A percentile compares a stretch with the other conserved stretches of the same genome.
Evolutionary conservation across 2,113 vertebrate species (phyloP).

Genomic region (Telmatochromis sp.): DNA sequence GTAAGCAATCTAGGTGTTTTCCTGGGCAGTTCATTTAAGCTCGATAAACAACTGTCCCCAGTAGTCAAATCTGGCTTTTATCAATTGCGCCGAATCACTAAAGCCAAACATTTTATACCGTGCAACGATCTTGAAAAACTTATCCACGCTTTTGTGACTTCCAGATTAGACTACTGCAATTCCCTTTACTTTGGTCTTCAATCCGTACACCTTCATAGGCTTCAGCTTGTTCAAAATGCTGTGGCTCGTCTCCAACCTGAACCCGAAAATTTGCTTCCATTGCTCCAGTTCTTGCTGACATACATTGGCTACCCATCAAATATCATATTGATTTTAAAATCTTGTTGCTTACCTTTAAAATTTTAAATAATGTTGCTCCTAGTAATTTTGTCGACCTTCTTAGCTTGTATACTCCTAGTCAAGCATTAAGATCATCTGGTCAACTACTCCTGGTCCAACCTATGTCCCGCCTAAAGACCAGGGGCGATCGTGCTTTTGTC

Average conservation of each 20-base stretch:
- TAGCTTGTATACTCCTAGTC: neutral
- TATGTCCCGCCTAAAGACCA: neutral
- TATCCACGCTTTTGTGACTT: neutral
- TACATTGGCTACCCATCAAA: neutral
- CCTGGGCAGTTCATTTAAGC: neutral
- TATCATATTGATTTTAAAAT: neutral
- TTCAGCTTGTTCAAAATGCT: neutral
- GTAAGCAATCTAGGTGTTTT: neutral
- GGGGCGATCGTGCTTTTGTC: neutral
- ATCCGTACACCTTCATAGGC: neutral
- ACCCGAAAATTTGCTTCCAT: neutral
- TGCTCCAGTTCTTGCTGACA: neutral
- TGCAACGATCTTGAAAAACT: neutral
- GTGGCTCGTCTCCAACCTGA: neutral
- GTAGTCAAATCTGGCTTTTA: neutral
- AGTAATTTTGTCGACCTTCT: neutral
- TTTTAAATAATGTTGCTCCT: neutral
- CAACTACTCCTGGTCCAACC: neutral
- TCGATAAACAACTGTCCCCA: neutral
- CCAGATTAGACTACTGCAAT: neutral
- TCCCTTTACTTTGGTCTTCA: neutral
- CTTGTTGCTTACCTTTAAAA: neutral
- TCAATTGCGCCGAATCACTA: neutral
- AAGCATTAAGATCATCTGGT: neutral
- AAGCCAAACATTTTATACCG: neutral